phyloP scores from a whole-genome alignment of 2,797 vertebrate species.

The Urocyon cinereoargenteus region DNA sequence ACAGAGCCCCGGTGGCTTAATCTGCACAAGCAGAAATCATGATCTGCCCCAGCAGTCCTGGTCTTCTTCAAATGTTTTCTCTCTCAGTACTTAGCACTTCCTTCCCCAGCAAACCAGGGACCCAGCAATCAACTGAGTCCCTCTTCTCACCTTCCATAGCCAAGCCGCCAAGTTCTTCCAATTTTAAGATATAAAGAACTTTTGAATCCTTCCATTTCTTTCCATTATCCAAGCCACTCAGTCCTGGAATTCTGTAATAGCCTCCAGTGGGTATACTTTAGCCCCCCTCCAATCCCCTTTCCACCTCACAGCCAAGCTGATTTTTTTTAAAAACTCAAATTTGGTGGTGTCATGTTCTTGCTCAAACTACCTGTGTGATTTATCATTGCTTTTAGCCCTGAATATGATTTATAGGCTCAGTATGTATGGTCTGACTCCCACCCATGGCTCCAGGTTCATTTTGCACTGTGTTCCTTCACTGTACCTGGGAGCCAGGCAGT shows the following conservation, averaged over 20 bases:
- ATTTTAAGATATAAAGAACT: background rate
- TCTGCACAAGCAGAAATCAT: background rate
- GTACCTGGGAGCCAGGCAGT: background rate
- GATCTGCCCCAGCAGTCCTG: background rate
- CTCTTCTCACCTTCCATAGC: background rate
- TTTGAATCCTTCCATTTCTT: background rate
- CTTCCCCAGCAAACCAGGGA: background rate
- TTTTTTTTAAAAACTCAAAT: background rate
- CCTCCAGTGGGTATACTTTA: too few relatives aligned
- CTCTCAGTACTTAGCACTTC: background rate
- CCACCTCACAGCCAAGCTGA: background rate
- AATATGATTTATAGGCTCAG: background rate
- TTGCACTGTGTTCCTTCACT: background rate
- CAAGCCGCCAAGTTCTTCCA: background rate
- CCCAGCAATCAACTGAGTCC: background rate
- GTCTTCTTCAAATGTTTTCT: background rate
- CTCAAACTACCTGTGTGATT: background rate
- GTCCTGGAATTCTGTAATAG: background rate
- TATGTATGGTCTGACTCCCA: background rate
- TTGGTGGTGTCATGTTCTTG: background rate
- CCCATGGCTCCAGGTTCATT: background rate
- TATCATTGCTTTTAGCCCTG: background rate
- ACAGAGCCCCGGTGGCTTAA: background rate
- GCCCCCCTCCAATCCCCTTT: background rate
- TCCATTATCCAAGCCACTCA: background rate